Evolutionary conservation across 1,140 invertebrate genomes (phyloP).

Genomic region (Lamellibrachia luymesi): DNA sequence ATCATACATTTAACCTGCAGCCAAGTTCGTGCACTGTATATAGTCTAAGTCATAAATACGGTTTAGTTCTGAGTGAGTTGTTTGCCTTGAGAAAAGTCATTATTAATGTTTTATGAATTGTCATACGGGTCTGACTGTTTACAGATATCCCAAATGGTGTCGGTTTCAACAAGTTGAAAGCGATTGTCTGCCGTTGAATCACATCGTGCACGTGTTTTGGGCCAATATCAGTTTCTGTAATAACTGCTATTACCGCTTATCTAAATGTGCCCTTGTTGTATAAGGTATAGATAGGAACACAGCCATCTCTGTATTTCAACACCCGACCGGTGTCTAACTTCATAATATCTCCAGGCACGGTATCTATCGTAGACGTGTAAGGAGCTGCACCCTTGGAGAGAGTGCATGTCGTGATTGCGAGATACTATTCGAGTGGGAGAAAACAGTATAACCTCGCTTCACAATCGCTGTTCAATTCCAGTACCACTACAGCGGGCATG

Average conservation of each 20-base stretch:
- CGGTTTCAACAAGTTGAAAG: neutral
- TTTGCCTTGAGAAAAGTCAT: no score
- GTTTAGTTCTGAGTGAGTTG: no score
- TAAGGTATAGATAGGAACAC: neutral
- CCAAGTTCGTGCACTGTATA: no score
- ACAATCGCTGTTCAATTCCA: neutral
- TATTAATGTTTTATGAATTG: neutral
- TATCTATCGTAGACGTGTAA: neutral
- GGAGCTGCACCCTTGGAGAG: neutral
- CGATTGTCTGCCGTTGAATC: neutral
- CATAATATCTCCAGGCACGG: neutral
- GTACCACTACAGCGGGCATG: neutral
- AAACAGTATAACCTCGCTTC: neutral
- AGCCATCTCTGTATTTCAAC: neutral
- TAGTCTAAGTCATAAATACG: no score
- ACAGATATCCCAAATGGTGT: neutral
- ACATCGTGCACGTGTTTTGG: neutral
- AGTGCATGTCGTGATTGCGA: neutral
- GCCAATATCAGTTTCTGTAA: neutral
- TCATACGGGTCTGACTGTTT: neutral
- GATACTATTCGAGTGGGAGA: neutral
- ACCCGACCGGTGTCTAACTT: neutral
- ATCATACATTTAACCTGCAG: no score
- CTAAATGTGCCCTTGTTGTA: neutral
- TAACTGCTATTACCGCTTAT: constrained; percentile 5